phyloP scores from a whole-genome alignment of 2,888 invertebrate species.

The Papilio elwesi region DNA sequence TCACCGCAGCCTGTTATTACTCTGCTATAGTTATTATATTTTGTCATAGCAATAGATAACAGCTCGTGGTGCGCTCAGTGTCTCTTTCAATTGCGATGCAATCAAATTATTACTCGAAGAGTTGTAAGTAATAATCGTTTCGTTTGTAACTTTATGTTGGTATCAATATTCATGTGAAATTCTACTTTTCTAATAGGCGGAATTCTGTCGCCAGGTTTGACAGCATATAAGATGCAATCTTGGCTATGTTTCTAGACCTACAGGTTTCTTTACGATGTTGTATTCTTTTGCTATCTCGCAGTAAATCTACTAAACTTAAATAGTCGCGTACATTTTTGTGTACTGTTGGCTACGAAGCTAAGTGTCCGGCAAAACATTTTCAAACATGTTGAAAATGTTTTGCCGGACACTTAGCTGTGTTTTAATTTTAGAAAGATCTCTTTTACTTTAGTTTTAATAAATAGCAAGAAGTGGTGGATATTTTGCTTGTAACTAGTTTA shows the following conservation, averaged over 20 bases:
- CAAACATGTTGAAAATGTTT: background rate
- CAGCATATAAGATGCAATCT: too few species aligned
- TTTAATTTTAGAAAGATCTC: background rate
- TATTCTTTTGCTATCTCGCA: background rate
- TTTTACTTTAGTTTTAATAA: conserved; percentile 1
- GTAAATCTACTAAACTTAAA: background rate
- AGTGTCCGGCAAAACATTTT: too few species aligned
- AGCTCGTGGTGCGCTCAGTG: background rate
- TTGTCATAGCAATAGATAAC: conserved; percentile 29
- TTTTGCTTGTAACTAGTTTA: conserved; percentile 33
- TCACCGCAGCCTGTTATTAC: conserved; percentile 28
- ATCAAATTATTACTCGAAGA: conserved; percentile 19
- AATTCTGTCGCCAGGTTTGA: too few species aligned
- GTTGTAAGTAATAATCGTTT: background rate
- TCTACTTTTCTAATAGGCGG: background rate
- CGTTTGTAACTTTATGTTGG: too few species aligned
- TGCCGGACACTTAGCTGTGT: background rate
- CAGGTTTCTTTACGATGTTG: background rate
- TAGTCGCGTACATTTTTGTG: background rate
- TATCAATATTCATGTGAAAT: background rate
- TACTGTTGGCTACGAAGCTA: too few species aligned
- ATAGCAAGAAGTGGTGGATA: conserved; percentile 15
- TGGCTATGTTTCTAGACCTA: background rate
- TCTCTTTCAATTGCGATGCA: conserved; percentile 12
- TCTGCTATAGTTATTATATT: conserved; percentile 24